A percentile compares a stretch with the other conserved stretches of the same genome.
These are phyloP conservation scores for Glyptemys insculpta DNA, from an alignment of 2,797 vertebrate genomes.

Conservation along the genomic window DNA sequence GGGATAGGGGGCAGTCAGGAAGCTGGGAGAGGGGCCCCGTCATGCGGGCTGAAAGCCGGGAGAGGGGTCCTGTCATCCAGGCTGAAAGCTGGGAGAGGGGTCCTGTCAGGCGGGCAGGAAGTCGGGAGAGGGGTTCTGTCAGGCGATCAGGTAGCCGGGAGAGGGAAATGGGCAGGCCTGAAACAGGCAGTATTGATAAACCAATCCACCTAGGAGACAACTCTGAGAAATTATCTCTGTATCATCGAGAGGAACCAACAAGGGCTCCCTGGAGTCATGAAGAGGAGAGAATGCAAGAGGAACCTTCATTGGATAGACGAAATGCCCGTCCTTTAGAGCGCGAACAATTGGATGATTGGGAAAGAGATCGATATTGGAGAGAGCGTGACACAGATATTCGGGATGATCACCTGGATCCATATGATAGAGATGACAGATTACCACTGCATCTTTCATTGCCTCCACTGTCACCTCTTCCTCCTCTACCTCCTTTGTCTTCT, in stretches of 20 bases:
- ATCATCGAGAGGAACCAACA: constrained; percentile 76
- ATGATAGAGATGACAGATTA: constrained; percentile 88
- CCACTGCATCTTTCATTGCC: constrained; percentile 77
- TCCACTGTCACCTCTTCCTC: constrained; percentile 79
- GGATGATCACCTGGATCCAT: constrained; percentile 85
- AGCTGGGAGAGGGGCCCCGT: constrained; percentile 71
- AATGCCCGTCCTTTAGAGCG: constrained; percentile 81
- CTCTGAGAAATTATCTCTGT: constrained; percentile 77
- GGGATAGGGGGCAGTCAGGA: constrained; percentile 61
- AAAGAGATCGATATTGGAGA: constrained; percentile 89
- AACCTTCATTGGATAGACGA: constrained; percentile 84
- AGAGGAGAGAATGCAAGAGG: constrained; percentile 84
- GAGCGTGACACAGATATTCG: constrained; percentile 87
- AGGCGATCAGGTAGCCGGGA: constrained; percentile 78
- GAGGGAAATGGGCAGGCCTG: constrained; percentile 77
- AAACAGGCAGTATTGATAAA: constrained; percentile 67
- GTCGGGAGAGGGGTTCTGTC: constrained; percentile 73
- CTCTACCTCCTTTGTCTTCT: constrained; percentile 83
- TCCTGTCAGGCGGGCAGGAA: constrained; percentile 63
- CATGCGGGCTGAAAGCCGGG: constrained; percentile 64
- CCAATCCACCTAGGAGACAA: constrained; percentile 62
- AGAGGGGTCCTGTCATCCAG: constrained; percentile 48
- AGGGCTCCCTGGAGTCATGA: constrained; percentile 84
- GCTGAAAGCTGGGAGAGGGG: constrained; percentile 77
- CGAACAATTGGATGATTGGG: constrained; percentile 83